Evolutionary conservation across 2,888 invertebrate genomes (phyloP), one percentile per base, ranked within the genome.

Genomic region (Xestia ashworthii): DNA sequence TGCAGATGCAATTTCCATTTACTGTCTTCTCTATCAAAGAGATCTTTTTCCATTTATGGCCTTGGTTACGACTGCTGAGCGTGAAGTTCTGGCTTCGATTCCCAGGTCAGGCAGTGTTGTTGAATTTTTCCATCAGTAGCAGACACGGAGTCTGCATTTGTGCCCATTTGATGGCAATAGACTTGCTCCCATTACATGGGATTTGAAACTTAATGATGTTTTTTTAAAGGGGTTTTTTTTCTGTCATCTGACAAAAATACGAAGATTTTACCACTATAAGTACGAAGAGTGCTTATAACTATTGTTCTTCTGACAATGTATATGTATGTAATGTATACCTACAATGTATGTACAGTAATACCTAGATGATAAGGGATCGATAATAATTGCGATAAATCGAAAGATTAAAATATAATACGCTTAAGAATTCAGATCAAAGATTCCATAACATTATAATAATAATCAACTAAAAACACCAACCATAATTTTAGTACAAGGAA

Each of bases 401-500:
- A 71, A 55, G 68, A 60, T 60, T 53, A 67, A 38, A 69, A 66
- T 80, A 46, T 62, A 50, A 19, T 48, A 73, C 16, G 6, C 14
- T 19, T 4, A 38, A n/a, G 64, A 53, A 62, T 41, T 25, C 22
- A 25, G 74, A 66, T 78, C 44, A 64, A 4, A 68, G 25, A 80
- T 32, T 58, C 8, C 9, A 60, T 66, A 64, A 60, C 3, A 72
- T 48, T 64, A 71, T 48, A 50, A 48, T 81, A 66, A 74, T 65
- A 14, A 65, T 74, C 5, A 65, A 38, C 53, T 76, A 69, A 85
- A 73, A 71, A 71, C 38, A 32, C 1, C 41, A 6, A 53, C 38
- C 64, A 81, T 85, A 87, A 83, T 87, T 81, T 84, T 82, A 88
- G 74, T 73, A 87, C 84, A 69, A 88, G 87, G 89, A 69, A 88